Percentiles rank a stretch among this genome's conserved stretches.
These are phyloP conservation scores for Pterois miles DNA, from an alignment of 2,797 vertebrate species.

Conservation along the genomic window DNA sequence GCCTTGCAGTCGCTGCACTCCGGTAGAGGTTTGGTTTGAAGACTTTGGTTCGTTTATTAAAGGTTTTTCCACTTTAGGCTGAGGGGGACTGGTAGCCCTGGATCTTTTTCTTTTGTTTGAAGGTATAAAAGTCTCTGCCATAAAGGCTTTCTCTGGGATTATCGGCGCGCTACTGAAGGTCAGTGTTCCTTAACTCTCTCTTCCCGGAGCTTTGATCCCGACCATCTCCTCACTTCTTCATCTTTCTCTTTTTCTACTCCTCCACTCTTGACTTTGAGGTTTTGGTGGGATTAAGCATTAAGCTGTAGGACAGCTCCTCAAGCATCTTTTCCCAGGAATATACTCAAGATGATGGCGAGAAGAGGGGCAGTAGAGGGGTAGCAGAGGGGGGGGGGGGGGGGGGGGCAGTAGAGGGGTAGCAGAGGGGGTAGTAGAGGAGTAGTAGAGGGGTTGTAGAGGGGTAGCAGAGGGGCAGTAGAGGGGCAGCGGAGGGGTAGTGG, in stretches of 20 bases:
- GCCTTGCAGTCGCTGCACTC: slow-evolving; percentile 16
- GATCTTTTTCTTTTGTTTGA: slow-evolving; percentile 42
- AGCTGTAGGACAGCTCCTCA: slow-evolving; percentile 18
- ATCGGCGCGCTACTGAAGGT: slow-evolving; percentile 35
- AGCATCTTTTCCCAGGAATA: slow-evolving; percentile 20
- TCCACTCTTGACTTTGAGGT: slow-evolving; percentile 34
- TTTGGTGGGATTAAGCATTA: slow-evolving; percentile 42
- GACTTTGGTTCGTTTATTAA: slow-evolving; percentile 23
- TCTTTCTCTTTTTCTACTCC: slow-evolving; percentile 8
- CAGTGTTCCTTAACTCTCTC: slow-evolving; percentile 10
- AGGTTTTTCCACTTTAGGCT: not conserved
- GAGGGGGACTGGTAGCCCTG: slow-evolving; percentile 3
- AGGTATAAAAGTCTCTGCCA: slow-evolving; percentile 15
- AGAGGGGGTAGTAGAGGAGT: no score
- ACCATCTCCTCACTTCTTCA: not conserved
- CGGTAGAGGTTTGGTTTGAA: slow-evolving; percentile 40
- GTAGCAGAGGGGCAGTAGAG: no score
- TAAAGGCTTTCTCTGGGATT: slow-evolving; percentile 51
- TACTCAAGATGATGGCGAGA: no score
- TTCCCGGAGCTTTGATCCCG: slow-evolving; percentile 36
- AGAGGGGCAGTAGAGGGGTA: no score
- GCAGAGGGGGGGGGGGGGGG: no score
- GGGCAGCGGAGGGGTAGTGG: no score
- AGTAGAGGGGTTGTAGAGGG: no score
- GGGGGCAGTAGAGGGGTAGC: no score